phyloP scores from a whole-genome alignment of 1,140 invertebrate genomes.

The Eumaeus atala region DNA sequence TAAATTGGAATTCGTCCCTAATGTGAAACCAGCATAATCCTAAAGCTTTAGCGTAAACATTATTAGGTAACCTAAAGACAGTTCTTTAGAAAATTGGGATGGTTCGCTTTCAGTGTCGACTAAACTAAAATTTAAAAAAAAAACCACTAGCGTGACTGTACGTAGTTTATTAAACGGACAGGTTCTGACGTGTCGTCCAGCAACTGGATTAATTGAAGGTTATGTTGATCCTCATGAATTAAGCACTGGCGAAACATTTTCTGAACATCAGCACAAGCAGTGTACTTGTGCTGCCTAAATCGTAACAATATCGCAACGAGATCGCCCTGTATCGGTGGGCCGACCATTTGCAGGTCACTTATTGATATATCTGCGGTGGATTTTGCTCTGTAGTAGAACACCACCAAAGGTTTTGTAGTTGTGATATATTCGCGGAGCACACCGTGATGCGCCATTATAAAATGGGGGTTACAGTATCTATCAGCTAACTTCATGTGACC shows the following conservation, averaged over 20 bases:
- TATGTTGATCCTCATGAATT: background rate
- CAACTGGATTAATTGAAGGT: conserved; percentile 11
- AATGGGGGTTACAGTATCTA: background rate
- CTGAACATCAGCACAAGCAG: conserved; percentile 22
- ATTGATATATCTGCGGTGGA: conserved; percentile 11
- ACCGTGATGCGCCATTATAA: conserved; percentile 14
- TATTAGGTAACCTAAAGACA: conserved; percentile 13
- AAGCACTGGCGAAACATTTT: conserved; percentile 22
- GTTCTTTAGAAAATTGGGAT: conserved; percentile 10
- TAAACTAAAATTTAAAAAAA: conserved; percentile 18
- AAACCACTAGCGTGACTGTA: conserved; percentile 4
- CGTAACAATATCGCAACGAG: conserved; percentile 25
- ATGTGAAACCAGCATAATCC: conserved; percentile 17
- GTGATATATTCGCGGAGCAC: conserved; percentile 3
- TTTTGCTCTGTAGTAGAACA: conserved; percentile 19
- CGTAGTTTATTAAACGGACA: too few relatives aligned
- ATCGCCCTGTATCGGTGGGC: conserved; percentile 20
- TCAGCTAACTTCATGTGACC: conserved; percentile 15
- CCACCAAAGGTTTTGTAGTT: conserved; percentile 21
- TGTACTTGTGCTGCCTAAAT: conserved; percentile 22
- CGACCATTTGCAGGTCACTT: conserved; percentile 19
- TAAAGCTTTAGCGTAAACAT: conserved; percentile 14
- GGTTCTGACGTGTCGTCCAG: background rate
- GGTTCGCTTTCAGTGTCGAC: conserved; percentile 1
- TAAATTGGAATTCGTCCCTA: conserved; percentile 8